Conservation (phyloP, 2,888 invertebrate species). For the Anorthoa munda region DNA sequence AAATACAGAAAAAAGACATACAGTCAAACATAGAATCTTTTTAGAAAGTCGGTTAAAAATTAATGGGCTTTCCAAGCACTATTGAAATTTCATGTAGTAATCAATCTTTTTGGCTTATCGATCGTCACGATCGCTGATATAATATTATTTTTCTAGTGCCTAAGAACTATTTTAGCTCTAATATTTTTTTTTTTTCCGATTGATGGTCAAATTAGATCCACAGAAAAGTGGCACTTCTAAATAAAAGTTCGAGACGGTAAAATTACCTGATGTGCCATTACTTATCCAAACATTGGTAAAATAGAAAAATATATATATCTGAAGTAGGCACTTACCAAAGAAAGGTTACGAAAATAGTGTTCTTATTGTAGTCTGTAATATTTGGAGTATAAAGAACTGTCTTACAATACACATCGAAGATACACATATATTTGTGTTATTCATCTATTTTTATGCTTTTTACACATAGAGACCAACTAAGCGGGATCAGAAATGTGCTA, state of each 20-base stretch:
- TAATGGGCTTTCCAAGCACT: no score
- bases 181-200: not conserved
- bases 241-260: not conserved
- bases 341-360: conserved; percentile 18
- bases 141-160: no score
- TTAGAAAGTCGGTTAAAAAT: no score
- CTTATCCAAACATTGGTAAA: not conserved
- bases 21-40: no score
- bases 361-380: conserved; percentile 3
- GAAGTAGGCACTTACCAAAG: not conserved
- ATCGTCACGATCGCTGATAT: no score
- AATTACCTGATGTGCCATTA: conserved; percentile 15
- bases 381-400: not conserved
- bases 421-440: not conserved
- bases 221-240: not conserved
- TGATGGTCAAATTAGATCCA: conserved; percentile 5
- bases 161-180: no score
- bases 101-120: no score
- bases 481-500: no score
- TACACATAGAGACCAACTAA: no score
- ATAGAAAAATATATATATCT: not conserved
- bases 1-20: no score
- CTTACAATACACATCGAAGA: not conserved
- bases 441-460: no score
- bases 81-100: no score